Conservation (phyloP, 2,888 invertebrate genomes). For the Brachynemurus nebulosus region DNA sequence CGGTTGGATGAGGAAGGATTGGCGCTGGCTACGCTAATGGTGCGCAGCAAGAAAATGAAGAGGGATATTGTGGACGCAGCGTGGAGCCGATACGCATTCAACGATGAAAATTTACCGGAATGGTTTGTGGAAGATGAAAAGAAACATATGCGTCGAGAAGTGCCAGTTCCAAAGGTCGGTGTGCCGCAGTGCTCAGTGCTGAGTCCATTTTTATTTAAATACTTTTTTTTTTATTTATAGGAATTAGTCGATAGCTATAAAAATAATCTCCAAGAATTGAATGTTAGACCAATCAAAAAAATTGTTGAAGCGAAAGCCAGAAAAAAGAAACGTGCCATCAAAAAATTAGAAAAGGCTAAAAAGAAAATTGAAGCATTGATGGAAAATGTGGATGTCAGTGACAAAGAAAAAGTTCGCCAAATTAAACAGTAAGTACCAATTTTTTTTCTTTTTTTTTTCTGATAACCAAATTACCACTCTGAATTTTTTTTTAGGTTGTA, state of each 20-base stretch:
- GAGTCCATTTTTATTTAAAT: no score
- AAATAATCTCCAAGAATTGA: slow-evolving; percentile 68
- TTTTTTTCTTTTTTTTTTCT: slow-evolving; percentile 4
- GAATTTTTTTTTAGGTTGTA: slow-evolving; percentile 59
- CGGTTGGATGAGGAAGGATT: slow-evolving; percentile 77
- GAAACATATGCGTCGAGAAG: slow-evolving; percentile 70
- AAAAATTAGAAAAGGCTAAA: slow-evolving; percentile 81
- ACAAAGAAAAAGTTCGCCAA: slow-evolving; percentile 84
- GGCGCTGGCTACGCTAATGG: slow-evolving; percentile 83
- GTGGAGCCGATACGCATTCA: slow-evolving; percentile 88
- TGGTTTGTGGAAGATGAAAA: slow-evolving; percentile 95
- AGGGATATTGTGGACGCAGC: slow-evolving; percentile 81
- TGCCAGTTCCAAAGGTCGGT: slow-evolving; percentile 67
- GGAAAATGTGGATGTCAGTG: slow-evolving; percentile 80
- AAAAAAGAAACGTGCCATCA: slow-evolving; percentile 82
- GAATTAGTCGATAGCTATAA: slow-evolving; percentile 76
- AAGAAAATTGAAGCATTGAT: slow-evolving; percentile 91
- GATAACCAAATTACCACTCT: no score
- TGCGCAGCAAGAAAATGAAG: slow-evolving; percentile 78
- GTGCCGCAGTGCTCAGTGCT: no score
- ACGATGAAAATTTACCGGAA: slow-evolving; percentile 81
- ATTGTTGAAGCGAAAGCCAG: slow-evolving; percentile 95
- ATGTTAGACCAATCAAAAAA: slow-evolving; percentile 93
- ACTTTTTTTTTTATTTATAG: no score
- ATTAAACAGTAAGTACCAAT: slow-evolving; percentile 59